Evolutionary conservation across 1,140 invertebrate genomes (phyloP).

Genomic region (Drosophila chauvacae): DNA sequence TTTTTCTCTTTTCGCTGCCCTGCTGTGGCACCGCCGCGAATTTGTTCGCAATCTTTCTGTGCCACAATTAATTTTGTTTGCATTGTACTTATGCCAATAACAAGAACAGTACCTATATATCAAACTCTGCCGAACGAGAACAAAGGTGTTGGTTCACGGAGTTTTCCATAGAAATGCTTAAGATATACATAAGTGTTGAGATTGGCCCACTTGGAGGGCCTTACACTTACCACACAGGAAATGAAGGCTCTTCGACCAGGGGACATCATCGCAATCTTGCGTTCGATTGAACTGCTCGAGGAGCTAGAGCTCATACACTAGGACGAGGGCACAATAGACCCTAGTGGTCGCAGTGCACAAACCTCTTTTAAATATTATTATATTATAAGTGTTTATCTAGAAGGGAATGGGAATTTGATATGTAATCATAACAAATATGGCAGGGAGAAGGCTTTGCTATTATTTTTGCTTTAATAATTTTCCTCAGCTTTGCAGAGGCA

Average conservation of each 20-base stretch:
- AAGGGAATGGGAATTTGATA: neutral
- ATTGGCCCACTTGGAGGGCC: too few species aligned
- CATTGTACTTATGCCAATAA: conserved; percentile 60
- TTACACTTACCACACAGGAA: too few species aligned
- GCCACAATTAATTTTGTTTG: conserved; percentile 75
- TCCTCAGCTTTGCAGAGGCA: neutral
- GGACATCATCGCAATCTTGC: too few species aligned
- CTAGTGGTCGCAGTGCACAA: too few species aligned
- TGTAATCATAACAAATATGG: neutral
- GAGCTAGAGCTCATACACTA: too few species aligned
- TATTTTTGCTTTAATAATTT: neutral
- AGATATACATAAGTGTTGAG: neutral
- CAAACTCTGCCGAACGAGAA: conserved; percentile 44
- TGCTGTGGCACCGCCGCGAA: conserved; percentile 36
- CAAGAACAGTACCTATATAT: conserved; percentile 50
- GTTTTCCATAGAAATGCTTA: neutral
- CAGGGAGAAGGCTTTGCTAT: too few species aligned
- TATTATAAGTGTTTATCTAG: conserved; percentile 10
- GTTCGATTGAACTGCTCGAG: too few species aligned
- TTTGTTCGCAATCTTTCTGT: conserved; percentile 53
- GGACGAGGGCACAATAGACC: too few species aligned
- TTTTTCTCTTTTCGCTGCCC: conserved; percentile 34
- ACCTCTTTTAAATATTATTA: too few species aligned
- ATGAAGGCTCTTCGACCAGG: too few species aligned
- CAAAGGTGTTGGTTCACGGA: conserved; percentile 15